Evolutionary conservation across 2,888 invertebrate species (phyloP), one percentile per base, ranked within the genome.

Genomic region (Neelides folsomi): DNA sequence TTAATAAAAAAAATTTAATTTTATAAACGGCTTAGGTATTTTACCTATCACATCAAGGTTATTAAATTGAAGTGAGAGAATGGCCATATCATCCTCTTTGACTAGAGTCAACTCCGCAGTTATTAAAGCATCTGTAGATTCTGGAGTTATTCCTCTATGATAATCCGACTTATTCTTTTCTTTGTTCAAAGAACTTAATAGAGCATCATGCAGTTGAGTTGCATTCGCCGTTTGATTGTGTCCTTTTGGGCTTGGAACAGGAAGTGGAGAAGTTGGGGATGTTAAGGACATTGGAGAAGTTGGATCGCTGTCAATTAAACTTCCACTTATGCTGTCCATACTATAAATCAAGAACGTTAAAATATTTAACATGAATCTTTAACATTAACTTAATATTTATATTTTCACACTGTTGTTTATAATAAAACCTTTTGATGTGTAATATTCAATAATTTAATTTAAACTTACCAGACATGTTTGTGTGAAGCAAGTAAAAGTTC

Each of bases 401-500:
- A 15, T 16, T 20, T 51, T n/a, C 9, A 12, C 9, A n/a, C 13
- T 8, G n/a, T 13, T 16, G 12, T 34, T 34, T 20, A 12, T 12
- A 13, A 20, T 12, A 27, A 51, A 46, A n/a, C n/a, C 12, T n/a
- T 18, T 50, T n/a, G 7, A 34, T n/a, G n/a, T n/a, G 7, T 19
- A 36, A 37, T n/a, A 19, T 12, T 53, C 37, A n/a, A 36, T 41
- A 12, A 36, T 45, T 6, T 9, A 41, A 34, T 49, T 51, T 20
- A 5, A 19, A 63, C 72, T 68, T 65, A 85, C 86, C 88, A 86
- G 19, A 94, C 86, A 71, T 92, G 89, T 67, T 86, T 86, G 71
- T 95, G 94, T 69, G 92, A 93, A 27, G 94, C 94, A 13, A 93
- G 81, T 8, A 95, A 76, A 47, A 95, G 75, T 70, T 94, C 94